Evolutionary conservation across 2,797 vertebrate species (phyloP).

Genomic region (Chrysocyon brachyurus): DNA sequence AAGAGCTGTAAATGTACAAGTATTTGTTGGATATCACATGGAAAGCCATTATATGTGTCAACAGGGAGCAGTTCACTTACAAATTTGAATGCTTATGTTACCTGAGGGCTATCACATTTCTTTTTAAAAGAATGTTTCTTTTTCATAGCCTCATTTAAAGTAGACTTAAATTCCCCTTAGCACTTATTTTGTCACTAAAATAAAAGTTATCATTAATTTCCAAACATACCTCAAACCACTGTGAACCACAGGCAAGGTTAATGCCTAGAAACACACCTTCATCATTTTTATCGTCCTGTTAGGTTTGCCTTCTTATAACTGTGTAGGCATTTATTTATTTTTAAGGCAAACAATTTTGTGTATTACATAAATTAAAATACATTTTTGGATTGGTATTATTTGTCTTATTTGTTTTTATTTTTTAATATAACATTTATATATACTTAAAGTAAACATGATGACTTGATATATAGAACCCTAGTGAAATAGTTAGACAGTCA

Average conservation of each 20-base stretch:
- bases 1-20: not conserved
- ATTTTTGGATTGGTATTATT: not conserved
- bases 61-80: not conserved
- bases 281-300: not conserved
- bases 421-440: not conserved
- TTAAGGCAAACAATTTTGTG: not conserved
- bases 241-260: not conserved
- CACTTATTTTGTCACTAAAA: not conserved
- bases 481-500: not conserved
- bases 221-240: not conserved
- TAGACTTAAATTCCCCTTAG: not conserved
- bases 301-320: not conserved
- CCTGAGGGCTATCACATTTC: not conserved
- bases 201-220: not conserved
- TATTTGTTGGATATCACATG: not conserved
- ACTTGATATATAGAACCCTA: not conserved
- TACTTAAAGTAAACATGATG: not conserved
- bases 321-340: not conserved
- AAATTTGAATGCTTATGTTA: not conserved
- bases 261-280: not conserved
- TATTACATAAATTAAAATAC: not conserved
- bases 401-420: not conserved
- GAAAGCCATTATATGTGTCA: not conserved
- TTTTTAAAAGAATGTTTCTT: slow-evolving; percentile 6
- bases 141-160: not conserved